A percentile compares a stretch with the other conserved stretches of the same genome.
Evolutionary conservation across 2,113 vertebrate genomes (phyloP).

Genomic region (Catharus fuscescens): DNA sequence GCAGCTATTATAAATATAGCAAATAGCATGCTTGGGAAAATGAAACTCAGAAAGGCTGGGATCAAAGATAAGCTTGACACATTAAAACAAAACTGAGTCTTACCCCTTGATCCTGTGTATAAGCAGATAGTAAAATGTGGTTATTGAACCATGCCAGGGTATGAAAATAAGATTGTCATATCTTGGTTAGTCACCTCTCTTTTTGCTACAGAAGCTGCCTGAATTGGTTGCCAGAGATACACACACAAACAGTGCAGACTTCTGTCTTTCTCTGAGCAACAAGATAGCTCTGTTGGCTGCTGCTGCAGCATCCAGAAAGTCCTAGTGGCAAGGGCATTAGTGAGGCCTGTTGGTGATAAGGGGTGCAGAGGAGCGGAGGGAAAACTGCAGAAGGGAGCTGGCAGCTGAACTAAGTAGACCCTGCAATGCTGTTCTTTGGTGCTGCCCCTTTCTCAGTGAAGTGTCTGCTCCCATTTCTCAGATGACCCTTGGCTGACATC

Average conservation of each 20-base stretch:
- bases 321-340: background rate
- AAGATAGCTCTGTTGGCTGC: background rate
- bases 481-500: background rate
- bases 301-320: background rate
- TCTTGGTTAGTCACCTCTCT: background rate
- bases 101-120: background rate
- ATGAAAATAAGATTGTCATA: background rate
- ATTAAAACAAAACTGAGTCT: background rate
- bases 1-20: background rate
- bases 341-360: background rate
- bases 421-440: background rate
- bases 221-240: slow-evolving; percentile 1
- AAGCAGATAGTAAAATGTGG: background rate
- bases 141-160: background rate
- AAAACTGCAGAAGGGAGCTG: background rate
- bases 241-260: background rate
- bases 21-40: background rate
- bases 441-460: background rate
- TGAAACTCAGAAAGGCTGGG: background rate
- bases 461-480: background rate
- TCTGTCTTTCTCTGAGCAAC: background rate
- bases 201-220: background rate
- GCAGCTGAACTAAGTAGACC: background rate
- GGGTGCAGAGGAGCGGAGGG: background rate
- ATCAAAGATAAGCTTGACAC: background rate